Base-by-base conservation (phyloP, 2,113 vertebrate genomes). In the Prinia subflava region DNA sequence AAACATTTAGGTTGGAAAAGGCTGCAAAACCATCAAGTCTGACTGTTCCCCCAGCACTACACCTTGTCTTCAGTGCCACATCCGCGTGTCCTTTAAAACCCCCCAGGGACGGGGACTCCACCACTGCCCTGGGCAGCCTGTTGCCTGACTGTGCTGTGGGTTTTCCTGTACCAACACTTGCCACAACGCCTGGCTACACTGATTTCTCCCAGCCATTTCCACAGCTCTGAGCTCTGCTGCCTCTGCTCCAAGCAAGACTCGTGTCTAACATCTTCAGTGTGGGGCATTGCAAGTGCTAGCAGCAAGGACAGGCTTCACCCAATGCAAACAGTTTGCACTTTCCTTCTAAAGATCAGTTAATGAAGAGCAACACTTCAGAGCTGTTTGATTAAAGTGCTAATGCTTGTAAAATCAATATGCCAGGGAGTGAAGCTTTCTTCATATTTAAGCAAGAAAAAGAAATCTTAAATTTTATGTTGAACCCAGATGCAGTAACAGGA, bases 341-440 rank as follows among this genome's bases (percentile, higher is more conserved):
- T 18, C 65, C 49, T 91, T 77, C 57, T 81, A 46, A 86, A 92
- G 92, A 89, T 42, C 83, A 75, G 23, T 60, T 94, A 94, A 97
- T 94, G 90, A 93, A 94, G 69, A 91, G 80, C 77, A 94, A 94
- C 90, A 89, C 70, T 84, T 92, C 74, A 87, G 49, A 50, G 78
- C 49, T 96, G 77, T 83, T 95, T 95, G 87, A 95, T 87, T 92
- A 94, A 96, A 91, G 77, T 77, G 80, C 73, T 67, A 52, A 89
- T 21, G 39, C 65, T 52, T 65, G 65, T n/a, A 63, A 89, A 95
- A 94, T 91, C 91, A 73, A 95, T 91, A 82, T 3, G 25, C 59
- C 9, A 44, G 53, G 21, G 41, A 87, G 74, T 8, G 14, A 83
- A 84, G 63, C 57, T 69, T 78, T 47, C 77, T 76, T 92, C 62